phyloP scores from a whole-genome alignment of 2,797 vertebrate species.

The Paguma larvata region DNA sequence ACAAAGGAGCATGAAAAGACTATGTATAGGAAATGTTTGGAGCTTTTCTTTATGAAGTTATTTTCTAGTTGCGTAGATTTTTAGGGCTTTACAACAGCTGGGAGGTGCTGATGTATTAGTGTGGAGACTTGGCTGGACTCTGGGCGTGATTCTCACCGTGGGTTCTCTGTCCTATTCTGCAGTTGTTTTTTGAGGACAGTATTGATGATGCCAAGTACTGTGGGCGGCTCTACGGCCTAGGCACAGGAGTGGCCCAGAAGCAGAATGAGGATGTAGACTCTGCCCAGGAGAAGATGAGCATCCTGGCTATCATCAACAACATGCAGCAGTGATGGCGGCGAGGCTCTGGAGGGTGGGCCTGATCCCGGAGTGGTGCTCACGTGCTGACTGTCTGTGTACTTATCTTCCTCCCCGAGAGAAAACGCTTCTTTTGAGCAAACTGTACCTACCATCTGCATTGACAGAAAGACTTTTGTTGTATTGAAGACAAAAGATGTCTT shows the following conservation, averaged over 20 bases:
- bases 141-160: neutral
- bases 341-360: constrained; percentile 49
- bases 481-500: constrained; percentile 85
- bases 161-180: constrained; percentile 66
- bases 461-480: constrained; percentile 85
- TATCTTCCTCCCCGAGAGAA: constrained; percentile 26
- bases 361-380: constrained; percentile 77
- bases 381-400: constrained; percentile 61
- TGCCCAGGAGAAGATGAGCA: constrained; percentile 91
- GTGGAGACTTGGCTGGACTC: neutral
- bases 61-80: neutral
- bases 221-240: constrained; percentile 97
- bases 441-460: constrained; percentile 60
- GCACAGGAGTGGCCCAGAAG: constrained; percentile 96
- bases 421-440: constrained; percentile 68
- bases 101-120: neutral
- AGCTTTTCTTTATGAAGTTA: neutral
- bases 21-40: neutral
- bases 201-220: constrained; percentile 99
- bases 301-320: constrained; percentile 93
- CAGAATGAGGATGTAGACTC: constrained; percentile 94
- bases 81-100: neutral
- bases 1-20: neutral
- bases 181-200: constrained; percentile 99
- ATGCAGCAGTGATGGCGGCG: constrained; percentile 88